Conservation (phyloP, 2,113 vertebrate genomes). For the Oncorhynchus nerka region DNA sequence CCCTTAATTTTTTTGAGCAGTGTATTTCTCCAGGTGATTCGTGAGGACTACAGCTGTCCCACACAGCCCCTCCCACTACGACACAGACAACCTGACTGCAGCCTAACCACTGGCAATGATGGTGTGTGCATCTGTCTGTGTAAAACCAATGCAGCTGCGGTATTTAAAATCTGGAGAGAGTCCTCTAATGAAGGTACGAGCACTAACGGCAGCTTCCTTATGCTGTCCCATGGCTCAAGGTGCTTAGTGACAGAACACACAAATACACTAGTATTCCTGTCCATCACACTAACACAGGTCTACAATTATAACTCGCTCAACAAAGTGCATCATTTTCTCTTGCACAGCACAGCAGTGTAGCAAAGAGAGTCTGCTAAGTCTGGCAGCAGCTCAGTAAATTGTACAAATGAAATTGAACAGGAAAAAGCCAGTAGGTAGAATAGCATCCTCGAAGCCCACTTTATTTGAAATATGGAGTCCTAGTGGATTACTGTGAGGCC, state of each 20-base stretch:
- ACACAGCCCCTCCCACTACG: not conserved
- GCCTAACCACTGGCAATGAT: too few species aligned
- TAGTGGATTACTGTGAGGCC: not conserved
- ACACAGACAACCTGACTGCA: too few species aligned
- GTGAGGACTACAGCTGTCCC: constrained; percentile 49
- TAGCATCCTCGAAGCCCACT: constrained; percentile 12
- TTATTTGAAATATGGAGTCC: constrained; percentile 13
- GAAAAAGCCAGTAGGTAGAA: constrained; percentile 1
- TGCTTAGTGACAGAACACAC: not conserved
- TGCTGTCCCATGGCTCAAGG: too few species aligned
- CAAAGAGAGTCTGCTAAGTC: constrained; percentile 20
- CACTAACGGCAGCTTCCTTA: too few species aligned
- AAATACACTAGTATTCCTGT: constrained; percentile 29
- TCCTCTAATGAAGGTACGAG: too few species aligned
- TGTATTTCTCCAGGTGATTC: constrained; percentile 59
- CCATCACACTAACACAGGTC: constrained; percentile 41
- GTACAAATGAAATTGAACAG: constrained; percentile 32
- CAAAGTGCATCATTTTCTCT: not conserved
- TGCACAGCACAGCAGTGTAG: not conserved
- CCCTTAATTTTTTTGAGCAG: too few species aligned
- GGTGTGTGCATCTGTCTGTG: too few species aligned
- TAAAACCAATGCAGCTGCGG: too few species aligned
- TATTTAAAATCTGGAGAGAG: too few species aligned
- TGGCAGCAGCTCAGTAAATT: constrained; percentile 41
- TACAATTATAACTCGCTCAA: not conserved